phyloP scores from a whole-genome alignment of 2,113 vertebrate species.

The Myodes glareolus region DNA sequence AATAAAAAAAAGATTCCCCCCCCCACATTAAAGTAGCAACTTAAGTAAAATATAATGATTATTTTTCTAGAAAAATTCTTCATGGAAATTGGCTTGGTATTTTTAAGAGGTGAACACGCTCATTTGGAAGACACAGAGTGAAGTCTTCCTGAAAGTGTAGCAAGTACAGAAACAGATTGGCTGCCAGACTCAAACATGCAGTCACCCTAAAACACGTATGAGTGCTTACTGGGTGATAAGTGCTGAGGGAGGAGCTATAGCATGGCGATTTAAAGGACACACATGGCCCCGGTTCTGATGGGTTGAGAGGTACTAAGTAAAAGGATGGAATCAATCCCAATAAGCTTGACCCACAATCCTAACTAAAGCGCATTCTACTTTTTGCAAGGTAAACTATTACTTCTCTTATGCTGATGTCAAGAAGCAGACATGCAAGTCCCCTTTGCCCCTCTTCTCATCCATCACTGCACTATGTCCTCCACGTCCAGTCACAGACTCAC shows the following conservation, averaged over 20 bases:
- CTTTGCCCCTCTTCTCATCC: neutral
- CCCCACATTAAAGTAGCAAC: conserved; percentile 16
- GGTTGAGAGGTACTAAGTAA: neutral
- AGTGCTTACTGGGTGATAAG: neutral
- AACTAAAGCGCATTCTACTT: neutral
- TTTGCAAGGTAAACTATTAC: neutral
- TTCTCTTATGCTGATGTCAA: conserved; percentile 14
- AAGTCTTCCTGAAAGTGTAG: conserved; percentile 14
- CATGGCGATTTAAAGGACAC: neutral
- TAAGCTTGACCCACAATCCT: neutral
- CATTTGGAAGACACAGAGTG: conserved; percentile 22
- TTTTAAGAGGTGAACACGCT: neutral
- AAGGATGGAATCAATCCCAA: neutral
- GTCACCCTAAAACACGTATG: neutral
- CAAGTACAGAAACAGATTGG: conserved; percentile 29
- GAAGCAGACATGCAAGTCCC: neutral
- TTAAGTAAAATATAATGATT: neutral
- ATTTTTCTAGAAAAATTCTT: conserved; percentile 57
- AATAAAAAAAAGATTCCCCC: neutral
- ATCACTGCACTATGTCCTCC: neutral
- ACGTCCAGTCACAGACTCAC: neutral
- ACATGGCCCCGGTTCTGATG: neutral
- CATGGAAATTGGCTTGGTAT: conserved; percentile 6
- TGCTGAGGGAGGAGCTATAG: neutral
- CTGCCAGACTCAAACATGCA: neutral